A percentile compares a stretch with the other conserved stretches of the same genome.
These are phyloP conservation scores for Danio choprae DNA, from an alignment of 2,797 vertebrate genomes.

Conservation along the genomic window DNA sequence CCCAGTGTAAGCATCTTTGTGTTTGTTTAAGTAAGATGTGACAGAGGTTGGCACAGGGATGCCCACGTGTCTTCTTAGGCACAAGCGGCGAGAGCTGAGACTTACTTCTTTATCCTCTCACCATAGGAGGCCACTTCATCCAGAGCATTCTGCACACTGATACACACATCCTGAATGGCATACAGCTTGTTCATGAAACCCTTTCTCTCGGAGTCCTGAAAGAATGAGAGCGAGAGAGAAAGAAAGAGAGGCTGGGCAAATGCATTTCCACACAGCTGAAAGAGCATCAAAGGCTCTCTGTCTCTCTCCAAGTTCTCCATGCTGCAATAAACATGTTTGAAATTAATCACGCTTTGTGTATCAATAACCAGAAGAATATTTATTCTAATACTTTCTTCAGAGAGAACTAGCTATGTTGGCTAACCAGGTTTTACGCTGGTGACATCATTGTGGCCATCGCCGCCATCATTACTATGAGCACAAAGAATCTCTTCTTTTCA, in stretches of 20 bases:
- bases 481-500: conserved; percentile 68
- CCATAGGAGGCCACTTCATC: conserved; percentile 96
- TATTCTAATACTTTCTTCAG: conserved; percentile 48
- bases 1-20: background rate
- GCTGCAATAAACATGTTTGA: conserved; percentile 76
- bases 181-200: conserved; percentile 98
- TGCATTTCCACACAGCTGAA: conserved; percentile 73
- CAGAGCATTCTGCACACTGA: conserved; percentile 95
- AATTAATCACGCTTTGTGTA: conserved; percentile 74
- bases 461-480: conserved; percentile 68
- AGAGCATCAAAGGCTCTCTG: conserved; percentile 71
- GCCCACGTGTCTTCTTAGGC: conserved; percentile 60
- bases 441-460: conserved; percentile 74
- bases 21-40: conserved; percentile 43
- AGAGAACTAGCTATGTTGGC: conserved; percentile 56
- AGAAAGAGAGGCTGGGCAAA: conserved; percentile 59
- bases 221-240: conserved; percentile 54
- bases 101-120: conserved; percentile 99
- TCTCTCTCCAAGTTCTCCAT: conserved; percentile 66
- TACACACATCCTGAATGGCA: conserved; percentile 97
- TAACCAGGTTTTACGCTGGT: conserved; percentile 75
- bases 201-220: conserved; percentile 96
- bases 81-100: conserved; percentile 74
- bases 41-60: conserved; percentile 28
- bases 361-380: conserved; percentile 32